Evolutionary conservation across 1,140 invertebrate species (phyloP), one percentile per base, ranked within the genome.

Genomic region (Drosophila sp.): DNA sequence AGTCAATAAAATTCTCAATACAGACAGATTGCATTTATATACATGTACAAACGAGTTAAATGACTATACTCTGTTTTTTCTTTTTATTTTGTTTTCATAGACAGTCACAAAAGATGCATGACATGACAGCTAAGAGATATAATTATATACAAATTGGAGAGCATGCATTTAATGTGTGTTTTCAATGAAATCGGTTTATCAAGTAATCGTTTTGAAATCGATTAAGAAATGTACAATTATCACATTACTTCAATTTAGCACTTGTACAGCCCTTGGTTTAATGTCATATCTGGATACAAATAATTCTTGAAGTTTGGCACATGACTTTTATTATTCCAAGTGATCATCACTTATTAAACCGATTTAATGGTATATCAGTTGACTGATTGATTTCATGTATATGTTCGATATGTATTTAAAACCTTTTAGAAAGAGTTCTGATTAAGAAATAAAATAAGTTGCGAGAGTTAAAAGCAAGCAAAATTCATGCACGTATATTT

Each of bases 1-100:
- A 83, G 76, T 89, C 83, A 89, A 83, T 51, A 79, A 65, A 54
- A 32, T 57, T 69, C 54, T 43, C 46, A 69, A 34, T 62, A 74
- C 41, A 74, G 38, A 54, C 34, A 70, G 72, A 69, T 72, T 53
- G 73, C 74, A 81, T 67, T 71, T 67, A 87, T 45, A 36, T 71
- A 50, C 36, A 72, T 40, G 25, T 65, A 65, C 36, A 54, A 56
- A 7, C 36, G 62, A 18, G 45, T 43, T 56, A 29, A 27, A 53
- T 13, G 21, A 45, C 38, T n/a, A 51, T 29, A 54, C 29, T 57
- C 32, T n/a, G 11, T 29, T 21, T 53, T 54, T 40, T 11, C 40
- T 25, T 48, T 2, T 50, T 25, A 16, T 36, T 29, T 48, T 48
- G 21, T 58, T 27, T 61, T 54, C 25, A 46, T 32, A 14, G 27